phyloP scores from a whole-genome alignment of 2,888 invertebrate genomes.

The Phragmatobia fuliginosa region DNA sequence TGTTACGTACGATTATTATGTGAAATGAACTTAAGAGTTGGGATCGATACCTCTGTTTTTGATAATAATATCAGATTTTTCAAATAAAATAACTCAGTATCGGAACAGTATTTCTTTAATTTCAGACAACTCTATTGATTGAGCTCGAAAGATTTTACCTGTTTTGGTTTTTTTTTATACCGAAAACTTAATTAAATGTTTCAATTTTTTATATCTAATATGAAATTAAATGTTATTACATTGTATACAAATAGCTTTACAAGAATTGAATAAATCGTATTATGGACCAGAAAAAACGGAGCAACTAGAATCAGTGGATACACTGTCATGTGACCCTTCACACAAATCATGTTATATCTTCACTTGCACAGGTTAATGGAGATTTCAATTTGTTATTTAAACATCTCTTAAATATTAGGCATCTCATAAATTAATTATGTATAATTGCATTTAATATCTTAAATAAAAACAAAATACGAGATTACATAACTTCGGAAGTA shows the following conservation, averaged over 20 bases:
- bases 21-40: constrained; percentile 19
- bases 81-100: constrained; percentile 25
- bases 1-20: background rate
- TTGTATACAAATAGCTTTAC: background rate
- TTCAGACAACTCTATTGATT: no score
- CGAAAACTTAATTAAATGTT: no score
- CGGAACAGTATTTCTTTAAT: background rate
- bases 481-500: background rate
- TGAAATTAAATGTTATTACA: background rate
- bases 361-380: background rate
- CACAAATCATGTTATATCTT: background rate
- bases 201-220: background rate
- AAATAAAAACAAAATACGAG: background rate
- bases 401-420: no score
- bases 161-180: no score
- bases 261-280: background rate
- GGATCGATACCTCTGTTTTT: background rate
- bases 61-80: constrained; percentile 23
- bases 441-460: background rate
- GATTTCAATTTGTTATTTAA: background rate
- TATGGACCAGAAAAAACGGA: background rate
- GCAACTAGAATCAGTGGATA: background rate
- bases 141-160: no score
- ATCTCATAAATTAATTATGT: no score
- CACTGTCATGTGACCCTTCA: background rate